A percentile compares a stretch with the other conserved stretches of the same genome.
Evolutionary conservation across 1,140 invertebrate species (phyloP).

Genomic region (Chionoecetes opilio): DNA sequence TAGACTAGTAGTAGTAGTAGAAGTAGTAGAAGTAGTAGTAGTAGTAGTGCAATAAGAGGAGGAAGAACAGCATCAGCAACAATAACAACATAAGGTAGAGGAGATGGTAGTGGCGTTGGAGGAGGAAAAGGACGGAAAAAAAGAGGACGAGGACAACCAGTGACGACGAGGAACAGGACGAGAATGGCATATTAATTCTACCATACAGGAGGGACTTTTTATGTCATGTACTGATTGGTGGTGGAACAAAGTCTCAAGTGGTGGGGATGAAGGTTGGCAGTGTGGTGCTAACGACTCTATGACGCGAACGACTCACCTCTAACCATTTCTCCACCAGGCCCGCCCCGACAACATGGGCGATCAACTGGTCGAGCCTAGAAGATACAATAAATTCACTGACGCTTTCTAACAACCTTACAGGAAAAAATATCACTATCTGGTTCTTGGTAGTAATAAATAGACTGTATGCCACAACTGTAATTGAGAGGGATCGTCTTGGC

Average conservation of each 20-base stretch:
- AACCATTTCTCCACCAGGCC: constrained; percentile 77
- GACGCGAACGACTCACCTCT: constrained; percentile 59
- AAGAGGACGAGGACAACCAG: too few relatives aligned
- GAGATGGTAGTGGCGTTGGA: background rate
- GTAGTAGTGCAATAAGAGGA: background rate
- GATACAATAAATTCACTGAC: background rate
- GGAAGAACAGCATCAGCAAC: background rate
- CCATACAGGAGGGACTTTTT: too few relatives aligned
- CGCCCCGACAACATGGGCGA: constrained; percentile 66
- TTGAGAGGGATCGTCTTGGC: too few relatives aligned
- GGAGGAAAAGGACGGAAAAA: background rate
- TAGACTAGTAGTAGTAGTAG: background rate
- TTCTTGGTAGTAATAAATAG: background rate
- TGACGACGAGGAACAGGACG: too few relatives aligned
- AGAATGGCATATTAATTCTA: too few relatives aligned
- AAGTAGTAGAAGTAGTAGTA: background rate
- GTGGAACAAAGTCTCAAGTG: too few relatives aligned
- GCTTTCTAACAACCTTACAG: background rate
- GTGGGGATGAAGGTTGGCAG: too few relatives aligned
- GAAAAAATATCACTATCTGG: background rate
- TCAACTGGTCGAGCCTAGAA: constrained; percentile 73
- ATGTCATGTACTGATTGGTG: too few relatives aligned
- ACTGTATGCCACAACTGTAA: background rate
- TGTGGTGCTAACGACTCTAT: constrained; percentile 1
- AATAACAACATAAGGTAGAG: background rate